These are phyloP conservation scores for Felis catus DNA, from an alignment of 2,113 vertebrate genomes.

Conservation along the genomic window DNA sequence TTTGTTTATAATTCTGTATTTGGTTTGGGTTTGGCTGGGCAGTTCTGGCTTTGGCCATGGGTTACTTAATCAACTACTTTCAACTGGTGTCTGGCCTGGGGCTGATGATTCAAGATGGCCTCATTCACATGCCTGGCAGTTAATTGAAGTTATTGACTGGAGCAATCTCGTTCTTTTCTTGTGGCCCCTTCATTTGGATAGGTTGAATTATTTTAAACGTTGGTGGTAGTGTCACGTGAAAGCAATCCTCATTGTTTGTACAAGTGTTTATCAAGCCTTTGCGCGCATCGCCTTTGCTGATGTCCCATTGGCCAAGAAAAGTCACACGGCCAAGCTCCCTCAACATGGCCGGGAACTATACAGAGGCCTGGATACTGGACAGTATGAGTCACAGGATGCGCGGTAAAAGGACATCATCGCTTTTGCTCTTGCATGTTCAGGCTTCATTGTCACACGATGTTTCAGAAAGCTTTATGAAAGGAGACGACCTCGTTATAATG, in stretches of 20 bases:
- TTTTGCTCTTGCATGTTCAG: not conserved
- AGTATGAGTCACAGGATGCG: not conserved
- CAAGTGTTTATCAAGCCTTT: not conserved
- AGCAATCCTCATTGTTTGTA: not conserved
- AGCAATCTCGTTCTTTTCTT: not conserved
- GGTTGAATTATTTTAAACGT: not conserved
- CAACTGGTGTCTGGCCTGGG: not conserved
- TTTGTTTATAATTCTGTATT: not conserved
- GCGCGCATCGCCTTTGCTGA: not conserved
- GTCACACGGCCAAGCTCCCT: not conserved
- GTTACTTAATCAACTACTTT: not conserved
- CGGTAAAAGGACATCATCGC: not conserved
- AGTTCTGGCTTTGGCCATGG: not conserved
- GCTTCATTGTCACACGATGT: not conserved
- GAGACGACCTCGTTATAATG: not conserved
- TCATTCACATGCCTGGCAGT: not conserved
- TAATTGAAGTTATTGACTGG: not conserved
- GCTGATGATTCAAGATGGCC: not conserved
- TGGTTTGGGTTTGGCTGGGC: not conserved
- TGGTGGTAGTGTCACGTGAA: not conserved
- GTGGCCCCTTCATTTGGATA: not conserved
- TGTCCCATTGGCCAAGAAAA: not conserved
- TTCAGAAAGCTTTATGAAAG: not conserved
- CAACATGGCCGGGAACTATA: not conserved
- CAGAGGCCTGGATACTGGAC: accelerated